phyloP scores from a whole-genome alignment of 1,140 invertebrate species.

The Ladona fulva region DNA sequence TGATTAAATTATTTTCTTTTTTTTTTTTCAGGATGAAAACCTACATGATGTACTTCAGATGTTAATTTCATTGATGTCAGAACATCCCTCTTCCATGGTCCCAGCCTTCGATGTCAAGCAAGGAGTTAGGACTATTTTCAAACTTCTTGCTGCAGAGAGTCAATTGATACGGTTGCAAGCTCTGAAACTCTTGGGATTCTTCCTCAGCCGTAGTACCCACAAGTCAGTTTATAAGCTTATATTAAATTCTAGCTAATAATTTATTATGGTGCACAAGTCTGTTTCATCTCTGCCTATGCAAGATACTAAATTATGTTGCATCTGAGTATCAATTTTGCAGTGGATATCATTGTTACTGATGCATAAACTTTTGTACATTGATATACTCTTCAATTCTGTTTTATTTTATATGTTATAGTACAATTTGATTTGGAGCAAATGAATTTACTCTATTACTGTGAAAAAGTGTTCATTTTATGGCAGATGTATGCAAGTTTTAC shows the following conservation, averaged over 20 bases:
- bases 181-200: constrained; percentile 90
- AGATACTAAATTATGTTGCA: too few species aligned
- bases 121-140: constrained; percentile 93
- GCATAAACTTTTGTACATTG: too few species aligned
- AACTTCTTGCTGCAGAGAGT: constrained; percentile 87
- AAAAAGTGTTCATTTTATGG: too few species aligned
- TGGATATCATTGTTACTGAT: too few species aligned
- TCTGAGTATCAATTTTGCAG: too few species aligned
- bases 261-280: too few species aligned
- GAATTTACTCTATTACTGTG: too few species aligned
- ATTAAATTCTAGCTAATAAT: neutral
- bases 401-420: too few species aligned
- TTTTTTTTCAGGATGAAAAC: constrained; percentile 82
- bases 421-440: too few species aligned
- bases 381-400: too few species aligned
- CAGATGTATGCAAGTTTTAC: too few species aligned
- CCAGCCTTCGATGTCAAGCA: constrained; percentile 97
- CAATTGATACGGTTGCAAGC: constrained; percentile 92
- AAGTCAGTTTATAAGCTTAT: constrained; percentile 55
- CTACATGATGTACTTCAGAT: constrained; percentile 95
- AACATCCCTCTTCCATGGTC: constrained; percentile 97
- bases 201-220: constrained; percentile 88
- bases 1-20: neutral
- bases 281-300: too few species aligned
- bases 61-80: constrained; percentile 92